These are phyloP conservation scores for Druon quercuslanigerum DNA, from an alignment of 1,140 invertebrate species.

Conservation along the genomic window DNA sequence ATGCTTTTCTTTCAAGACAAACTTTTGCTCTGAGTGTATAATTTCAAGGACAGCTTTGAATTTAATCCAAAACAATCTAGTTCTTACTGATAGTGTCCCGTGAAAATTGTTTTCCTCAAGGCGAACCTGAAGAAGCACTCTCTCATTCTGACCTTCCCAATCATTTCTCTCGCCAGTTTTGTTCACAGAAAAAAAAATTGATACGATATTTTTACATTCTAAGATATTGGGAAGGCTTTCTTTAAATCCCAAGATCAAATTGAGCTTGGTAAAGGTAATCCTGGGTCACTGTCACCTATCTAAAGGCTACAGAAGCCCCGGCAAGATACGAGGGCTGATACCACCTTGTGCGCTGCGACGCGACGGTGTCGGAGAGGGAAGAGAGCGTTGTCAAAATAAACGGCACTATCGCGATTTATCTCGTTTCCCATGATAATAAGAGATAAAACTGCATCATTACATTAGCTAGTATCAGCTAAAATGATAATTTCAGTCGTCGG, in stretches of 20 bases:
- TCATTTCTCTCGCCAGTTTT: too few species aligned
- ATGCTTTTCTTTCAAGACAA: too few species aligned
- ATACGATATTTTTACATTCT: background rate
- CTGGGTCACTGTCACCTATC: conserved; percentile 26
- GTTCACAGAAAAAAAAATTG: background rate
- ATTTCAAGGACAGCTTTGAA: too few species aligned
- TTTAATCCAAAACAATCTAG: conserved; percentile 22
- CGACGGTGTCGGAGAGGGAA: conserved; percentile 56
- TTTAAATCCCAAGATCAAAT: conserved; percentile 15
- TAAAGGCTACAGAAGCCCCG: conserved; percentile 39
- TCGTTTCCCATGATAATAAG: conserved; percentile 77
- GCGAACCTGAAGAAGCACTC: background rate
- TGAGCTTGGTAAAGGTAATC: conserved; percentile 24
- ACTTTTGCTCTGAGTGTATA: too few species aligned
- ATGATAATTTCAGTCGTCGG: conserved; percentile 76
- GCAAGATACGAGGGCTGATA: conserved; percentile 57
- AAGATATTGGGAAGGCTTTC: background rate
- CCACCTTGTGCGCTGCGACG: conserved; percentile 32
- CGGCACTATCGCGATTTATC: conserved; percentile 77
- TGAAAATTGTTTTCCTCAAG: conserved; percentile 18
- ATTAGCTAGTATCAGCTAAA: conserved; percentile 77
- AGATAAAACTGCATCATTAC: conserved; percentile 77
- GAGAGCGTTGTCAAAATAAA: conserved; percentile 74
- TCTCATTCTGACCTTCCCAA: background rate
- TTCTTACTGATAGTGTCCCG: background rate